Conservation (phyloP, 2,888 invertebrate species). For the Unio delphinus region DNA sequence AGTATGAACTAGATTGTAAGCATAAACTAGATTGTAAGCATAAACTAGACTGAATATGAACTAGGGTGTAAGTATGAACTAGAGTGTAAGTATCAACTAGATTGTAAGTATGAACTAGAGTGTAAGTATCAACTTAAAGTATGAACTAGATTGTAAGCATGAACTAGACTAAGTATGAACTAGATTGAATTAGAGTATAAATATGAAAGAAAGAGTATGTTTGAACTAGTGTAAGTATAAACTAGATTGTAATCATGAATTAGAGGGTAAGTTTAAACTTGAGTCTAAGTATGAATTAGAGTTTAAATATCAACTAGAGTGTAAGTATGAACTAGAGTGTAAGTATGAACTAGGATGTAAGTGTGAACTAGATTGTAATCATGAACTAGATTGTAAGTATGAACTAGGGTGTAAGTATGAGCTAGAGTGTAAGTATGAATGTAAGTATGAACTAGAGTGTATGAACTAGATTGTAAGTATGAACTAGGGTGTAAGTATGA, state of each 20-base stretch:
- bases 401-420: conserved; percentile 85
- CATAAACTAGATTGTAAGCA: conserved; percentile 32
- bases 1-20: not conserved
- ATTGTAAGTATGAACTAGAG: too few species aligned
- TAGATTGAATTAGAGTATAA: conserved; percentile 73
- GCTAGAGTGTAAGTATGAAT: conserved; percentile 24
- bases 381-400: not conserved
- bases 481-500: conserved; percentile 85
- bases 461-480: conserved; percentile 85
- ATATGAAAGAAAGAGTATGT: too few species aligned
- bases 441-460: not conserved
- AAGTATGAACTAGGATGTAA: not conserved
- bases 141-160: too few species aligned
- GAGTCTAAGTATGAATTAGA: too few species aligned
- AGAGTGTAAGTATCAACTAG: conserved; percentile 71
- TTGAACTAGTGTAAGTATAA: conserved; percentile 77
- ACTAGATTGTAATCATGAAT: conserved; percentile 75
- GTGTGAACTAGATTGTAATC: not conserved
- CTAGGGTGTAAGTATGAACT: conserved; percentile 81
- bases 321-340: conserved; percentile 8
- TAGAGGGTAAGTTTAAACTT: too few species aligned
- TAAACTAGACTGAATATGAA: conserved; percentile 29
- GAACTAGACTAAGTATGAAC: conserved; percentile 79
- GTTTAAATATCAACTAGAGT: conserved; percentile 65
- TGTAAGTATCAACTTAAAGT: too few species aligned